Base-by-base conservation (phyloP, 2,797 vertebrate genomes). In the Benthosema pterotum region DNA sequence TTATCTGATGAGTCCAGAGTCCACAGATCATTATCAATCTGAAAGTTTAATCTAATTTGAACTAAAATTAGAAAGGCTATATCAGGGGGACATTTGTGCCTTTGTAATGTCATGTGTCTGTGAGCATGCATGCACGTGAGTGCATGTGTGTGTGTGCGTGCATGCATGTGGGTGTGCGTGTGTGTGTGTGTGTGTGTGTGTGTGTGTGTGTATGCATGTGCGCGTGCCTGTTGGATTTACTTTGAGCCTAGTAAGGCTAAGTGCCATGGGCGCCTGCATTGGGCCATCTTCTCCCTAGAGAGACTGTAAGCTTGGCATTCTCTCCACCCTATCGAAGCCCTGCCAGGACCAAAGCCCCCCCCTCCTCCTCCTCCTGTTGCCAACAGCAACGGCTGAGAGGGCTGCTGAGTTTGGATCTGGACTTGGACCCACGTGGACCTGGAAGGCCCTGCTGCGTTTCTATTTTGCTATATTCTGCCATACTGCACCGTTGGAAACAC, bases 321-420 rank as follows among this genome's bases (percentile, higher is more conserved):
- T 58, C 8, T 38, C 32, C 43, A 52, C 76, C 69, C 56, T 43
- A 63, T 15, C 60, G 6, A 54, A 63, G 47, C 57, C 11, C 59
- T 70, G 82, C 85, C 82, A 87, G 63, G 43, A 53, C 49, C 67
- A 45, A 42, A 50, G 65, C 48, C 79, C 9, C 52, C 15, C 49
- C 22, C 15, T 11, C 53, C 67, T 54, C 76, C 73, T 32, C 54
- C 70, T 17, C 52, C 63, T 17, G 82, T 87, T 78, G 85, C 83
- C 85, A 86, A 18, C 71, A 60, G 87, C 85, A 85, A 87, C 85
- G 68, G 63, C 79, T 74, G 73, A 86, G 76, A 65, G 67, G 74
- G 76, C 79, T 74, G 70, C 82, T 78, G 83, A 71, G 83, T 77
- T 75, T 86, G 80, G 83, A 82, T 60, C 78, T 48, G 70, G 75